Percentiles rank a stretch among this genome's conserved stretches.
Conservation (phyloP, 2,113 vertebrate genomes). For the Salvelinus alpinus region DNA sequence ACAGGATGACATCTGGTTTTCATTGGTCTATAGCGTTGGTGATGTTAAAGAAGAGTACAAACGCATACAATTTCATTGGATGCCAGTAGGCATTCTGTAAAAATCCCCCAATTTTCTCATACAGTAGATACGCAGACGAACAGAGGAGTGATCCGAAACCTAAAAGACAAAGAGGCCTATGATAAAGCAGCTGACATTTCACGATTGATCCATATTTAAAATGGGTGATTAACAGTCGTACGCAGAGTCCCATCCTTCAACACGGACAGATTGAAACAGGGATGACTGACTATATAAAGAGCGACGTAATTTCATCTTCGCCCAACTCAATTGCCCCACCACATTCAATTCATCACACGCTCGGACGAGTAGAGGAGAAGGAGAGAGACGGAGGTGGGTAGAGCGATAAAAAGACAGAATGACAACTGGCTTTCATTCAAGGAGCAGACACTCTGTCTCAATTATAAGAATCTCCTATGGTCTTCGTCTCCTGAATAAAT, state of each 20-base stretch:
- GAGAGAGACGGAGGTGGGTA: conserved; percentile 4
- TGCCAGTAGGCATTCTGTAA: too few species aligned
- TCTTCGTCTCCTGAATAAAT: neutral
- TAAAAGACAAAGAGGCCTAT: neutral
- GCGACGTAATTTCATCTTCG: conserved; percentile 26
- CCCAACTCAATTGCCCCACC: too few species aligned
- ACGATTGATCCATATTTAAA: neutral
- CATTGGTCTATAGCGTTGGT: too few species aligned
- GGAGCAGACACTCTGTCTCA: neutral
- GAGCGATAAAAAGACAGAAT: conserved; percentile 32
- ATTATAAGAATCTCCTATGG: conserved; percentile 3
- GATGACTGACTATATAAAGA: conserved; percentile 28
- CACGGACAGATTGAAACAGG: conserved; percentile 12
- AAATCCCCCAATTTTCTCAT: too few species aligned
- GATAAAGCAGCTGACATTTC: neutral
- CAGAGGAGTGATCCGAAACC: neutral
- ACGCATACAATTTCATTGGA: too few species aligned
- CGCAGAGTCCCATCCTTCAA: conserved; percentile 8
- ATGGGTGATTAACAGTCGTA: neutral
- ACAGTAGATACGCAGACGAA: neutral
- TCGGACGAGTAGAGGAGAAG: conserved; percentile 17
- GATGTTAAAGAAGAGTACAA: too few species aligned
- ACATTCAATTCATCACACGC: conserved; percentile 27
- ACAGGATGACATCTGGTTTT: too few species aligned
- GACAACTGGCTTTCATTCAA: conserved; percentile 23